Conservation (phyloP, 37 sponge, comb jelly and placozoan genomes). For the Lycopodina hypogea region DNA sequence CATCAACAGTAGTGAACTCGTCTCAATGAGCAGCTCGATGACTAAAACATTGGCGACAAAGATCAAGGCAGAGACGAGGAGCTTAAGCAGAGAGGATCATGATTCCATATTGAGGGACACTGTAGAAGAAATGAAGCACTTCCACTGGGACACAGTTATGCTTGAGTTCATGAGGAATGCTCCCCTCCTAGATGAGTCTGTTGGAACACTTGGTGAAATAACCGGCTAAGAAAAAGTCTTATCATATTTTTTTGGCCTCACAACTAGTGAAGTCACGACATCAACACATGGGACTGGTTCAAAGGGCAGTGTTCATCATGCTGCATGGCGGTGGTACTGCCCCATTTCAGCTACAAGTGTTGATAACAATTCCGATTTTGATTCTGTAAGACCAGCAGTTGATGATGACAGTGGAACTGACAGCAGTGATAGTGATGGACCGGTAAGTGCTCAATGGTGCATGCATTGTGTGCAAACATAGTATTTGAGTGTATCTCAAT, state of each 20-base stretch:
- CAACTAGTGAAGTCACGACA: conserved; percentile 24
- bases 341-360: no score
- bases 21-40: neutral
- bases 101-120: conserved; percentile 26
- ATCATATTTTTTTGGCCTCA: conserved; percentile 20
- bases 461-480: neutral
- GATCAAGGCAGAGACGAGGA: conserved; percentile 23
- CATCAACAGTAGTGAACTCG: neutral
- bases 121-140: conserved; percentile 19
- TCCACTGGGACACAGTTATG: conserved; percentile 37
- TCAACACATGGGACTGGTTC: conserved; percentile 22
- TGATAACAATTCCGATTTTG: neutral
- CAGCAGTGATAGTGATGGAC: neutral
- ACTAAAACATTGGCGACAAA: neutral
- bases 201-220: neutral
- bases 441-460: neutral
- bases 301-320: conserved; percentile 38
- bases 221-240: neutral
- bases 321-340: conserved; percentile 31
- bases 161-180: conserved; percentile 10
- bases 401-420: neutral
- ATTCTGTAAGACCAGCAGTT: neutral
- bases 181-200: conserved; percentile 26
- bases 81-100: neutral
- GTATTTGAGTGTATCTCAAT: neutral